Evolutionary conservation across 2,888 invertebrate species (phyloP).

Genomic region (Ennomos fuscantarius): DNA sequence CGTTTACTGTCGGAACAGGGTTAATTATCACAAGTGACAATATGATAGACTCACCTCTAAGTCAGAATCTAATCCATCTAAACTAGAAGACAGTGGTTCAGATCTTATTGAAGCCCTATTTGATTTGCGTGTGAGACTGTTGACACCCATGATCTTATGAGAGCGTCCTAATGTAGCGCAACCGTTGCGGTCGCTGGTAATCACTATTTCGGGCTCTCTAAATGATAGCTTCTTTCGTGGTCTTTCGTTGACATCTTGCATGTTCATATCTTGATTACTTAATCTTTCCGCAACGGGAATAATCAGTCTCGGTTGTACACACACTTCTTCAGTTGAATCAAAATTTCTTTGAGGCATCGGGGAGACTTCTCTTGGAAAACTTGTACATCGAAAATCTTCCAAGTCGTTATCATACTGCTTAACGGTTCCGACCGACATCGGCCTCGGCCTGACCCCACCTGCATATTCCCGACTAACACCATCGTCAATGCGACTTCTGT

Average conservation of each 20-base stretch:
- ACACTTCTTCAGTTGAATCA: slow-evolving; percentile 71
- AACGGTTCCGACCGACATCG: slow-evolving; percentile 70
- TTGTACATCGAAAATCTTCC: slow-evolving; percentile 55
- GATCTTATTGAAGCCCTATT: slow-evolving; percentile 64
- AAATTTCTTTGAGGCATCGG: slow-evolving; percentile 58
- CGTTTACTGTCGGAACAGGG: too few relatives aligned
- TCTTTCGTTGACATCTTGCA: slow-evolving; percentile 77
- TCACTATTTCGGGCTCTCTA: slow-evolving; percentile 91
- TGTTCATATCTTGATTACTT: slow-evolving; percentile 58
- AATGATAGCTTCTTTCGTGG: slow-evolving; percentile 95
- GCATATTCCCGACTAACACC: slow-evolving; percentile 51
- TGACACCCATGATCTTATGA: slow-evolving; percentile 76
- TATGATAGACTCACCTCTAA: slow-evolving; percentile 78
- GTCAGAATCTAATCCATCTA: slow-evolving; percentile 85
- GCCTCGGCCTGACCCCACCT: slow-evolving; percentile 58
- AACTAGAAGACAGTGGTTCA: slow-evolving; percentile 70
- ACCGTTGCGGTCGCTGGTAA: slow-evolving; percentile 49
- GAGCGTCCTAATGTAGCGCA: slow-evolving; percentile 70
- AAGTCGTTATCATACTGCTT: slow-evolving; percentile 67
- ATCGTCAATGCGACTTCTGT: slow-evolving; percentile 68
- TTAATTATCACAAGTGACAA: neutral
- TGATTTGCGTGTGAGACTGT: slow-evolving; percentile 67
- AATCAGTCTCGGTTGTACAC: slow-evolving; percentile 73
- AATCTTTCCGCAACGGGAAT: slow-evolving; percentile 75
- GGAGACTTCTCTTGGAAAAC: slow-evolving; percentile 56